These are phyloP conservation scores for Sarcoramphus papa DNA, from an alignment of 2,797 vertebrate genomes.

Conservation along the genomic window DNA sequence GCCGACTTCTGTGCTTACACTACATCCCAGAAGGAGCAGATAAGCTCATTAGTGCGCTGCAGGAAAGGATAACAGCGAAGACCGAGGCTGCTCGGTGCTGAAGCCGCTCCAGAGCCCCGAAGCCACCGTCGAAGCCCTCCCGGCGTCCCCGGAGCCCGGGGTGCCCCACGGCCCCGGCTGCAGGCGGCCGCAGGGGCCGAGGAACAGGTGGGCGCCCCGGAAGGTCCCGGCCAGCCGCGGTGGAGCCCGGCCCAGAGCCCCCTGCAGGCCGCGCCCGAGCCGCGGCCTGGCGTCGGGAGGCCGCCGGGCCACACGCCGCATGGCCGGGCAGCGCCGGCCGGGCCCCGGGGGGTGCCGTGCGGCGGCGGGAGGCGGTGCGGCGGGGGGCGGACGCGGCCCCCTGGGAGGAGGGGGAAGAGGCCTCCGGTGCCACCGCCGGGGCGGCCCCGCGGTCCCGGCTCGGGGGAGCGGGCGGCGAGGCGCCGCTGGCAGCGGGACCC, in stretches of 20 bases:
- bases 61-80: background rate
- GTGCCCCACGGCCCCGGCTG: background rate
- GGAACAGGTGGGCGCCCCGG: conserved; percentile 46
- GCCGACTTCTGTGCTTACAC: background rate
- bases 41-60: conserved; percentile 43
- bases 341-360: background rate
- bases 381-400: background rate
- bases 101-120: background rate
- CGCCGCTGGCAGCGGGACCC: background rate
- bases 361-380: background rate
- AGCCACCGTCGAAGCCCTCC: background rate
- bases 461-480: background rate
- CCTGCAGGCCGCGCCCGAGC: conserved; percentile 53
- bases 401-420: background rate
- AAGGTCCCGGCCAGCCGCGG: background rate
- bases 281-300: conserved; percentile 66
- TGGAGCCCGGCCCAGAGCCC: conserved; percentile 7
- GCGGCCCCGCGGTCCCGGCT: background rate
- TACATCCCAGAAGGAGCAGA: background rate
- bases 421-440: background rate
- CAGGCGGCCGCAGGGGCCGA: background rate
- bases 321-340: background rate
- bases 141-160: background rate
- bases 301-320: conserved; percentile 8
- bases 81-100: background rate